Conservation (phyloP, 2,888 invertebrate species). For the Hydroisotoma schaefferi region DNA sequence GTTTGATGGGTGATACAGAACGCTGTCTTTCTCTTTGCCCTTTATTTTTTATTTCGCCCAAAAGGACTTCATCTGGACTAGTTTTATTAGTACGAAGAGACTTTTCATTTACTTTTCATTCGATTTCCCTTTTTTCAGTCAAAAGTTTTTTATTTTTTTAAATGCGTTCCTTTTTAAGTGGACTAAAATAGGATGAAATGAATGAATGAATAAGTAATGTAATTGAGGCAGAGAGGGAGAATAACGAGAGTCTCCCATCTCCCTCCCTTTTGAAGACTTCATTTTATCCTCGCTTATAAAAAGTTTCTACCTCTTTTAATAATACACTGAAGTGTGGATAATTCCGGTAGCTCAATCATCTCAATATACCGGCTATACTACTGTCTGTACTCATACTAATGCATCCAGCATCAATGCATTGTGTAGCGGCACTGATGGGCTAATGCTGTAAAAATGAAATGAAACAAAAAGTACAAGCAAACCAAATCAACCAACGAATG, state of each 20-base stretch:
- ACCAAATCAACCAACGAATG: neutral
- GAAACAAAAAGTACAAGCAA: no score
- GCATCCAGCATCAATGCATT: no score
- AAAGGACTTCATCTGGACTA: no score
- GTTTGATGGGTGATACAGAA: no score
- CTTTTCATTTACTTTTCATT: neutral
- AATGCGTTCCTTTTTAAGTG: conserved; percentile 9
- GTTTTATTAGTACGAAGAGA: neutral
- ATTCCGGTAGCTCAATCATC: no score
- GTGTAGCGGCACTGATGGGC: no score
- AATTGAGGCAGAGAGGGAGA: conserved; percentile 29
- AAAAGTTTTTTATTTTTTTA: conserved; percentile 16
- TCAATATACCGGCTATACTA: no score
- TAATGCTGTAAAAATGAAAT: no score
- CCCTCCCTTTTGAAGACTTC: neutral
- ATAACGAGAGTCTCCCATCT: conserved; percentile 7
- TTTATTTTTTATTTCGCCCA: no score
- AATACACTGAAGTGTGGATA: no score
- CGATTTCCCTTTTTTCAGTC: neutral
- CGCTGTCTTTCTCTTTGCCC: no score
- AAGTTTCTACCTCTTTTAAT: conserved; percentile 4
- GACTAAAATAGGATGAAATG: conserved; percentile 29
- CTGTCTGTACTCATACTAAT: no score
- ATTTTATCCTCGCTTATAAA: neutral
- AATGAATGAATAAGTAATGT: conserved; percentile 39